Base-by-base conservation (phyloP, 2,797 vertebrate species). In the Leucoraja ocellata region DNA sequence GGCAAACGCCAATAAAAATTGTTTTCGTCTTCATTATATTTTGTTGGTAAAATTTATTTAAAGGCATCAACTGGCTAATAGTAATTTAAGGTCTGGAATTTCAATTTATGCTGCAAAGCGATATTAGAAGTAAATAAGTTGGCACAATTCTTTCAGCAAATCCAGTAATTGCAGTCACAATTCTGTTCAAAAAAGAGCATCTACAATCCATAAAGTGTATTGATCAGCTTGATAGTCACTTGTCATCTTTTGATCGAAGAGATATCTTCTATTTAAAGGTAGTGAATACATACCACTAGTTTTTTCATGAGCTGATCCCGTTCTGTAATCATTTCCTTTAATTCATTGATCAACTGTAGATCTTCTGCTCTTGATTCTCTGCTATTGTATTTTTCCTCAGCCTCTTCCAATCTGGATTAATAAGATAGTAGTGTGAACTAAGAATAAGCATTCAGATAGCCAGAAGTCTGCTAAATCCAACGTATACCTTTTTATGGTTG, bases 231-330 rank as follows among this genome's bases (percentile, higher is more conserved):
- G 63, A 63, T 63, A 16, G 13, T n/a, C 28, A 18, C 2, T 86
- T 65, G 13, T 28, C 32, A 8, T 91, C 71, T 21, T 54, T 73
- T 18, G 88, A 3, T 73, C 1, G 9, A 91, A 91, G 63, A 39
- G 21, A 91, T 63, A 68, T 63, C 46, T 11, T 25, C 46, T 21
- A 92, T 58, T 91, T 39, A 74, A 92, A 76, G 39, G 18, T 76
- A 76, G 25, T 73, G 80, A 68, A 94, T 77, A 97, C 98, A 96
- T 96, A 99, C 99, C 97, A 99, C 98, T 95, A 99, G 96, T 96
- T 99, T 99, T 97, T 99, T 99, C 95, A 99, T 99, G 74, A 99
- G 97, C 32, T 98, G 95, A 94, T 99, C 99, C 94, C 98, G 97
- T 95, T 99, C 99, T 18, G 98, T 95, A 95, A 99, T 98, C 97